phyloP scores from a whole-genome alignment of 2,888 invertebrate species.

The Scaptomyza parva region DNA sequence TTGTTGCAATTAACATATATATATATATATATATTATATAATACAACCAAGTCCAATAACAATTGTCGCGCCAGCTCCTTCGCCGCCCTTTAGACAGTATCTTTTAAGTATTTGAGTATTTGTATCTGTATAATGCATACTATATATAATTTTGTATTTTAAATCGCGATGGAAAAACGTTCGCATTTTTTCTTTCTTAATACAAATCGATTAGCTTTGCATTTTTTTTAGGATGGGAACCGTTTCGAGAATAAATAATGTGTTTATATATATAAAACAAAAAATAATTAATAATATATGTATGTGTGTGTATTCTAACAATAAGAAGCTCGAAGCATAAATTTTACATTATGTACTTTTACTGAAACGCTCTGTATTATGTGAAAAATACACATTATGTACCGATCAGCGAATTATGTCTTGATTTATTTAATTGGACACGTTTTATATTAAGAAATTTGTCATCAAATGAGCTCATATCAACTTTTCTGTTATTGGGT shows the following conservation, averaged over 20 bases:
- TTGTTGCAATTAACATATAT: constrained; percentile 57
- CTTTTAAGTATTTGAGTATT: constrained; percentile 67
- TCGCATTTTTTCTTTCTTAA: constrained; percentile 18
- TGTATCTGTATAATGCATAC: constrained; percentile 61
- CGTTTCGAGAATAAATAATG: constrained; percentile 62
- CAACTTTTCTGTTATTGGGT: no score
- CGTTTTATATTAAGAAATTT: background rate
- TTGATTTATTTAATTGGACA: background rate
- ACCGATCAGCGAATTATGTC: constrained; percentile 39
- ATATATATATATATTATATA: background rate
- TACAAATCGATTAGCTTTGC: constrained; percentile 30
- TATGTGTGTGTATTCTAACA: constrained; percentile 72
- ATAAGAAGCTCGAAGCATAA: constrained; percentile 75
- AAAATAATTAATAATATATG: constrained; percentile 43
- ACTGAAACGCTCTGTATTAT: constrained; percentile 72
- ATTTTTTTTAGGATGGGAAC: constrained; percentile 34
- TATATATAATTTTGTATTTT: constrained; percentile 43
- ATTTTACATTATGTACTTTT: constrained; percentile 60
- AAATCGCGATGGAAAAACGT: constrained; percentile 28
- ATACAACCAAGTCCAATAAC: constrained; percentile 37
- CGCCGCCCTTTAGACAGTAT: constrained; percentile 72
- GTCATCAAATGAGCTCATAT: no score
- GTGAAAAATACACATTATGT: constrained; percentile 72
- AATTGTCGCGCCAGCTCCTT: constrained; percentile 48
- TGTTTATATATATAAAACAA: constrained; percentile 67